Evolutionary conservation across 2,888 invertebrate species (phyloP), one percentile per base, ranked within the genome.

Genomic region (Limnephilus marmoratus): DNA sequence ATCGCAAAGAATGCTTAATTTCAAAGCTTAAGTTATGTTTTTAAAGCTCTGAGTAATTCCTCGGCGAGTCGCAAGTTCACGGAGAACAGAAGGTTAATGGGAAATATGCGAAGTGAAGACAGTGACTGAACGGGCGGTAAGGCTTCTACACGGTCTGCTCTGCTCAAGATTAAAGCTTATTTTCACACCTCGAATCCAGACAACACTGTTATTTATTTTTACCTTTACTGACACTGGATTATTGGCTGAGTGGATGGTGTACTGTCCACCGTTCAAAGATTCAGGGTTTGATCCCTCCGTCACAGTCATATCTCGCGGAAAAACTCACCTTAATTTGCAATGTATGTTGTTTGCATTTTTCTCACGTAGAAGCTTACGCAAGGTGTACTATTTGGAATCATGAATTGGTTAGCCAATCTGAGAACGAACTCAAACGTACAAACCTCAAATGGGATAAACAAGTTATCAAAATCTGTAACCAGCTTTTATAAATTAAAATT

Each of bases 51-150:
- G 85, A 86, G 29, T 86, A 86, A 86, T 86, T 45, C n/a, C 85
- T 37, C 41, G n/a, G 85, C 29, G n/a, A 29, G 49, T 86, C 45
- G 85, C 31, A 24, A 45, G 85, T 86, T 86, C 85, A 86, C 85
- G 85, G 41, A 49, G 37, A 37, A 29, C 85, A 29, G 41, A 68
- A 87, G 53, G 87, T 87, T 87, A 87, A 87, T 87, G 87, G 34
- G 87, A 34, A 87, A 29, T 53, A 49, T 68, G 87, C 87, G 24
- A 24, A 31, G 31, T 87, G 87, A 18, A 13, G 87, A 87, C 87
- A 87, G 87, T 87, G 87, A 87, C 18, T 53, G 87, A 87, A 87
- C 37, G 87, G 87, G 68, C 68, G 7, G 68, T 87, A 68, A 87
- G 29, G 53, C 68, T 87, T 34, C 29, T 87, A 87, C 87, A 87